Conservation (phyloP, 2,797 vertebrate genomes). For the Pangasius larnaudii region DNA sequence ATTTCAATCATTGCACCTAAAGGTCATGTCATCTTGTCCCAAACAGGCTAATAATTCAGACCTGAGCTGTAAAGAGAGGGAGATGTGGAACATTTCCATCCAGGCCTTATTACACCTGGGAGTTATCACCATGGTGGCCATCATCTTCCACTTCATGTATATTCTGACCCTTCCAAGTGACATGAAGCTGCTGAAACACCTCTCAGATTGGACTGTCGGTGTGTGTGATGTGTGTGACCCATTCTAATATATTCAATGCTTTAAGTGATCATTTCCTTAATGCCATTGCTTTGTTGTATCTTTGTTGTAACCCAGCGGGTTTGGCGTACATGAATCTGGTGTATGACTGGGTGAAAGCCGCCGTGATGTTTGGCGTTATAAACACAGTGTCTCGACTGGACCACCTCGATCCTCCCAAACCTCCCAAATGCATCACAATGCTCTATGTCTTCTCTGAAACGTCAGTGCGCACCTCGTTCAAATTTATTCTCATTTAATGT, state of each 20-base stretch:
- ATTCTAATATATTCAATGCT: neutral
- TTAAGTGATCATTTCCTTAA: neutral
- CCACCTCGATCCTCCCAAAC: slow-evolving; percentile 90
- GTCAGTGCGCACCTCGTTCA: slow-evolving; percentile 75
- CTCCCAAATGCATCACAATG: slow-evolving; percentile 95
- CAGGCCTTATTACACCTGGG: slow-evolving; percentile 78
- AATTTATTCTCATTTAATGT: neutral
- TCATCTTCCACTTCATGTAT: slow-evolving; percentile 95
- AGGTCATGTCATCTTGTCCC: slow-evolving; percentile 18
- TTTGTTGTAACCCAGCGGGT: slow-evolving; percentile 76
- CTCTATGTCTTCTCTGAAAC: slow-evolving; percentile 96
- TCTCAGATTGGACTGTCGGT: slow-evolving; percentile 93
- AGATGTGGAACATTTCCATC: slow-evolving; percentile 85
- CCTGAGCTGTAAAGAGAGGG: slow-evolving; percentile 81
- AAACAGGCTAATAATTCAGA: slow-evolving; percentile 81
- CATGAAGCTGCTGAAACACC: slow-evolving; percentile 83
- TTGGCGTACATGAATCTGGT: slow-evolving; percentile 93
- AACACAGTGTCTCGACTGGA: slow-evolving; percentile 90
- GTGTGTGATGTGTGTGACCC: slow-evolving; percentile 62
- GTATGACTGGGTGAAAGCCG: slow-evolving; percentile 97
- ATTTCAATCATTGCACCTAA: neutral
- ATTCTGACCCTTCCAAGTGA: slow-evolving; percentile 91
- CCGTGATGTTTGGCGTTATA: slow-evolving; percentile 92
- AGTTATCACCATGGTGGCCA: slow-evolving; percentile 79
- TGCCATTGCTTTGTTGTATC: neutral